Base-by-base conservation (phyloP, 2,888 invertebrate species). In the Eilema griseolum region DNA sequence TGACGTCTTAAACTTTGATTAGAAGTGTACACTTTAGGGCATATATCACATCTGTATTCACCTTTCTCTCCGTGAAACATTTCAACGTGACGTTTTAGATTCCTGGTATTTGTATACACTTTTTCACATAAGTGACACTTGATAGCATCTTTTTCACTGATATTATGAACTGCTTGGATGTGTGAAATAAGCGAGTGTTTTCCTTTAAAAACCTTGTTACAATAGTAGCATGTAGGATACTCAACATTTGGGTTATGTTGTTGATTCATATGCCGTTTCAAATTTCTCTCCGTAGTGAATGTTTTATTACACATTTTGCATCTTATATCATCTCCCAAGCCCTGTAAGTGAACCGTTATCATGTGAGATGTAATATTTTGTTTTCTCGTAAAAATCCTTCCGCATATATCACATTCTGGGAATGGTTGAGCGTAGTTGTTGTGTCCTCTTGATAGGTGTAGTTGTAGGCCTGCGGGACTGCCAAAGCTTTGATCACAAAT, bases 361-460 rank as follows among this genome's bases (percentile, higher is more conserved):
- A 94, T 94, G 28, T 94, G 94, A 0, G 93, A 91, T 1, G 84
- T 85, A 0, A 94, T 89, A n/a, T 93, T 94, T 60, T 93, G 92
- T 80, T 92, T 93, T 68, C 94, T 85, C 0, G 90, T 90, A 56
- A 94, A 94, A 0, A 92, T 89, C 11, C 92, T 77, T 0, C 94
- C 93, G 31, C 94, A 94, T 0, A 92, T 56, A 31, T 94, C 93
- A 33, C 94, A 94, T 76, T 94, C 93, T 0, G 94, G 94, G 11
- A 85, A 88, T 0, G 90, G 84, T 62, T 92, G 88, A 0, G 83
- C 80, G 24, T 84, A 84, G 0, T 87, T 81, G 57, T 94, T 94
- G 70, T 94, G 94, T 0, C 94, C 94, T 5, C 91, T 72, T 0
- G 83, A 80, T 0, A 91, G 41, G 56, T 94, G 94, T 0, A 88